Percentiles rank a stretch among this genome's conserved stretches.
phyloP scores from a whole-genome alignment of 2,888 invertebrate genomes.

The Cryptops parisi region DNA sequence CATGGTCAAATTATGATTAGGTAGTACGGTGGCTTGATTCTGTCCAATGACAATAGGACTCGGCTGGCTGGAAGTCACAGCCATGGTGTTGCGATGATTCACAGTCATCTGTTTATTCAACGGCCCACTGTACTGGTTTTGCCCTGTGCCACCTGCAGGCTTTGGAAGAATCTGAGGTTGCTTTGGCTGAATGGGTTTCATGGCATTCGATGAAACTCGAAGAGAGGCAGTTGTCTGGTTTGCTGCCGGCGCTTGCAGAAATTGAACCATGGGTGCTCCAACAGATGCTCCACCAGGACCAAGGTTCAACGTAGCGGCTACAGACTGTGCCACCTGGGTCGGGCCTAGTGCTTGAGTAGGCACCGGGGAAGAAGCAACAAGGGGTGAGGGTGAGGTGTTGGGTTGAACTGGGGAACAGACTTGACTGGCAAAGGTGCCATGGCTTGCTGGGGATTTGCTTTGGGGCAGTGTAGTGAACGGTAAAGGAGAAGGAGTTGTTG shows the following conservation, averaged over 20 bases:
- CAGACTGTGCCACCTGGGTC: background rate
- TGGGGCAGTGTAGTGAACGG: slow-evolving; percentile 8
- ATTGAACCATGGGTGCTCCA: slow-evolving; percentile 19
- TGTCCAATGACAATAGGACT: slow-evolving; percentile 16
- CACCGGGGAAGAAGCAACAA: slow-evolving; percentile 27
- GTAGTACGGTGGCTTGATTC: slow-evolving; percentile 14
- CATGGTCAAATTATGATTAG: slow-evolving; percentile 12
- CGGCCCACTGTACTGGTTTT: slow-evolving; percentile 9
- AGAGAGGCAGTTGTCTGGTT: background rate
- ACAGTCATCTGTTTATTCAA: slow-evolving; percentile 13
- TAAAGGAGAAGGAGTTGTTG: slow-evolving; percentile 10
- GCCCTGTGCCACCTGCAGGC: slow-evolving; percentile 20
- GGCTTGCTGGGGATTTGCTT: slow-evolving; percentile 15
- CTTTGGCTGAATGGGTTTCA: slow-evolving; percentile 38
- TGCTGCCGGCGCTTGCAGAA: slow-evolving; percentile 20
- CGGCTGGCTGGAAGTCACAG: slow-evolving; percentile 11
- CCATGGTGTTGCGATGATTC: slow-evolving; percentile 12
- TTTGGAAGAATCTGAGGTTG: slow-evolving; percentile 32
- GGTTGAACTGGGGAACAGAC: slow-evolving; percentile 24
- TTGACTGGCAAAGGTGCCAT: background rate
- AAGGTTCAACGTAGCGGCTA: slow-evolving; percentile 22
- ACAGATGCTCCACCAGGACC: slow-evolving; percentile 12
- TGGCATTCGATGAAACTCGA: slow-evolving; percentile 38
- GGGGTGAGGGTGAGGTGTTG: slow-evolving; percentile 30
- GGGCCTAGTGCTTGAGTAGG: background rate